A percentile compares a stretch with the other conserved stretches of the same genome.
Evolutionary conservation across 2,113 vertebrate species (phyloP).

Genomic region (Alethe diademata): DNA sequence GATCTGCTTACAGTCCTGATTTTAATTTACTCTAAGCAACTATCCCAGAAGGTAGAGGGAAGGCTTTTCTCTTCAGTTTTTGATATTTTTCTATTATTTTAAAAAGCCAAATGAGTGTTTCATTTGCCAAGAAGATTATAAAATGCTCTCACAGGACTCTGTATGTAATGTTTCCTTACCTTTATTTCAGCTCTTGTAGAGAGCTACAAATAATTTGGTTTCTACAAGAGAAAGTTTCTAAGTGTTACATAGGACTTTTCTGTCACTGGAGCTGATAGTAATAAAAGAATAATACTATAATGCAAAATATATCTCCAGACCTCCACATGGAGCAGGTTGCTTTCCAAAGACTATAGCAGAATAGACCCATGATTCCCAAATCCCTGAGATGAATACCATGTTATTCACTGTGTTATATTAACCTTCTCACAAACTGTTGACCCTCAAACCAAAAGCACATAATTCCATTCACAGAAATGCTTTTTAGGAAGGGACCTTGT

Average conservation of each 20-base stretch:
- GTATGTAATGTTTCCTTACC: neutral
- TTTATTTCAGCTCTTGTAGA: neutral
- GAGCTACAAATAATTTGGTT: conserved; percentile 21
- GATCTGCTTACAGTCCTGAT: conserved; percentile 30
- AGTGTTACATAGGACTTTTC: neutral
- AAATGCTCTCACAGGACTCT: conserved; percentile 24
- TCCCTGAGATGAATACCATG: neutral
- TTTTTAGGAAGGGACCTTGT: neutral
- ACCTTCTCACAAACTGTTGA: neutral
- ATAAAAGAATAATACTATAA: neutral
- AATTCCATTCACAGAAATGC: neutral
- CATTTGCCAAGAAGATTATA: conserved; percentile 31
- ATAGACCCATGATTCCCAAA: neutral
- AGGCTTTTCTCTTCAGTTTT: neutral
- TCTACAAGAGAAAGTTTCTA: neutral
- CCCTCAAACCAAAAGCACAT: neutral
- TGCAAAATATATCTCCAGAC: neutral
- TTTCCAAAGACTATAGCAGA: neutral
- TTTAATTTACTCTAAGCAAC: conserved; percentile 51
- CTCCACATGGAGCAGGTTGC: neutral
- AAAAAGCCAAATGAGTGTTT: conserved; percentile 33
- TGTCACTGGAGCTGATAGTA: neutral
- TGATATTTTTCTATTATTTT: conserved; percentile 21
- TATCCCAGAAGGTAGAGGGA: conserved; percentile 1
- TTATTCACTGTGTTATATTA: neutral